phyloP scores from a whole-genome alignment of 2,888 invertebrate genomes.

The Tetragonisca angustula region DNA sequence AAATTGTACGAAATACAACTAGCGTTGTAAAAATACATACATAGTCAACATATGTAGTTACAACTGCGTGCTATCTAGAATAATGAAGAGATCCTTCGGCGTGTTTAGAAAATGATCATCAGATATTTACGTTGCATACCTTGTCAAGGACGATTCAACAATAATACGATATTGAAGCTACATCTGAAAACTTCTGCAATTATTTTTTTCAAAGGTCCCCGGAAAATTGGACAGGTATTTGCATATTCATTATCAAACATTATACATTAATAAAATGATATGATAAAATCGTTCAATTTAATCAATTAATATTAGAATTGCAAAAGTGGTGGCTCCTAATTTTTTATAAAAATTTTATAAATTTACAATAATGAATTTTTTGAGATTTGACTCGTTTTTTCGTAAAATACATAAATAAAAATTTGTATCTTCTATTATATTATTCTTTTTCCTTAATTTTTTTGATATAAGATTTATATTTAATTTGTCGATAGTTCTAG shows the following conservation, averaged over 20 bases:
- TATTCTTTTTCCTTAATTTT: too few relatives aligned
- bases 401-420: too few relatives aligned
- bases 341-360: too few relatives aligned
- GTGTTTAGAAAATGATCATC: slow-evolving; percentile 2
- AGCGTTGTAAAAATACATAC: neutral
- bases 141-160: slow-evolving; percentile 21
- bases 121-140: slow-evolving; percentile 8
- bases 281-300: neutral
- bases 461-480: too few relatives aligned
- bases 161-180: slow-evolving; percentile 5
- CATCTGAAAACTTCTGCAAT: neutral
- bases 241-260: neutral
- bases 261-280: neutral
- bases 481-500: too few relatives aligned
- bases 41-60: neutral
- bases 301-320: neutral
- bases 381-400: too few relatives aligned
- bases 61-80: slow-evolving; percentile 20
- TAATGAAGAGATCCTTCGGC: slow-evolving; percentile 35
- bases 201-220: too few relatives aligned
- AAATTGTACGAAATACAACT: neutral
- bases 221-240: neutral
- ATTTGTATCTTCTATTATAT: too few relatives aligned
- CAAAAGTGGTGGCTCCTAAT: too few relatives aligned
- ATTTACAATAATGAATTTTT: too few relatives aligned